These are phyloP conservation scores for Neosilurus mollespiculum DNA, from an alignment of 2,797 vertebrate genomes.

Conservation along the genomic window DNA sequence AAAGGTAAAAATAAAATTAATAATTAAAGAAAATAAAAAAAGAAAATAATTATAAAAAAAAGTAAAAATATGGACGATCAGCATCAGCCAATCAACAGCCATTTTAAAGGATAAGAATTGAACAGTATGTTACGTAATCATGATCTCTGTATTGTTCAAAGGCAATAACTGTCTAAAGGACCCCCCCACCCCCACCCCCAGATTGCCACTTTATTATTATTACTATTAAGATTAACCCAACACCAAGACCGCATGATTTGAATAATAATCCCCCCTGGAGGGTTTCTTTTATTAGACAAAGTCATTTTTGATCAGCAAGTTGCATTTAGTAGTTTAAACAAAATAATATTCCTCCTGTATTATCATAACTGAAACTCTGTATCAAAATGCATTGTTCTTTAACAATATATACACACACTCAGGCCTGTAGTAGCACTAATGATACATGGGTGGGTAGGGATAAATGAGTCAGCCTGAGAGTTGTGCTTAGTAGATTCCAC, in stretches of 20 bases:
- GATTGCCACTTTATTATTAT: background rate
- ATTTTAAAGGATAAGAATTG: background rate
- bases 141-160: background rate
- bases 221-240: background rate
- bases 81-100: background rate
- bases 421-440: conserved; percentile 38
- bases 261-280: conserved; percentile 35
- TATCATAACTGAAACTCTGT: conserved; percentile 46
- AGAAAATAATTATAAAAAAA: no score
- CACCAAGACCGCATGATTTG: background rate
- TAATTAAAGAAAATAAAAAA: no score
- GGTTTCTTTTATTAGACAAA: conserved; percentile 69
- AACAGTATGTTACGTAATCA: background rate
- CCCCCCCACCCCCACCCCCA: background rate
- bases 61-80: no score
- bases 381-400: conserved; percentile 48
- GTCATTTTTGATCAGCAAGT: conserved; percentile 54
- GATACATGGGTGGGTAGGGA: conserved; percentile 6
- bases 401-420: conserved; percentile 46
- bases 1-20: no score
- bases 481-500: conserved; percentile 40
- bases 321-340: conserved; percentile 64
- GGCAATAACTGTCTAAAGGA: background rate
- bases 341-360: conserved; percentile 39
- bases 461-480: conserved; percentile 15